Evolutionary conservation across 1,140 invertebrate species (phyloP).

Genomic region (Chymomyza costata): DNA sequence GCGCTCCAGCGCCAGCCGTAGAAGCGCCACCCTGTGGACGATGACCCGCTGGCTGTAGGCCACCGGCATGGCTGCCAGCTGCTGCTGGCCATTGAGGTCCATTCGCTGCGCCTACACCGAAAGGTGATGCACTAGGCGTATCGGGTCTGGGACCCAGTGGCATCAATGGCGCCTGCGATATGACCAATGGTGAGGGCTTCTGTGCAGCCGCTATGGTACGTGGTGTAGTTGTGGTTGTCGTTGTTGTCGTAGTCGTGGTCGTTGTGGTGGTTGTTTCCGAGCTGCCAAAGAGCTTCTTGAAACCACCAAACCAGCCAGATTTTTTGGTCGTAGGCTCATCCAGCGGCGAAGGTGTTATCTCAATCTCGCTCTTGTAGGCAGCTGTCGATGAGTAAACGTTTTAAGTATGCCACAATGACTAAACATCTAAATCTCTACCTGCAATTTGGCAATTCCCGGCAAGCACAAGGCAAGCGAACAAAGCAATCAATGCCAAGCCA

Average conservation of each 20-base stretch:
- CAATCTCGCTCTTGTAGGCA: slow-evolving; percentile 57
- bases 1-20: slow-evolving; percentile 8
- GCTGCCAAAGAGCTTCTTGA: slow-evolving; percentile 47
- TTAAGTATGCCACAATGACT: too few species aligned
- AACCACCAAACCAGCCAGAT: slow-evolving; percentile 65
- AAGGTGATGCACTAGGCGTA: slow-evolving; percentile 56
- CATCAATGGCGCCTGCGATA: slow-evolving; percentile 61
- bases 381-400: slow-evolving; percentile 18
- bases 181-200: slow-evolving; percentile 59
- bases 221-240: slow-evolving; percentile 17
- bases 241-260: slow-evolving; percentile 24
- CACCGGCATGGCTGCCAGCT: not conserved
- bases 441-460: slow-evolving; percentile 49
- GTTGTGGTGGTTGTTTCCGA: slow-evolving; percentile 28
- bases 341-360: slow-evolving; percentile 57
- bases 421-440: too few species aligned
- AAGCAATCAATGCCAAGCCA: slow-evolving; percentile 43
- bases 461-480: slow-evolving; percentile 42
- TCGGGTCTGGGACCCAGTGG: slow-evolving; percentile 63
- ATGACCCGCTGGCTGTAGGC: not conserved
- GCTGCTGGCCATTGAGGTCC: slow-evolving; percentile 54
- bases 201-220: slow-evolving; percentile 16
- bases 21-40: slow-evolving; percentile 1
- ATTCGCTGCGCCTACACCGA: slow-evolving; percentile 22
- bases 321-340: slow-evolving; percentile 65